Evolutionary conservation across 2,113 vertebrate species (phyloP), one percentile per base, ranked within the genome.

Genomic region (Tyto alba): DNA sequence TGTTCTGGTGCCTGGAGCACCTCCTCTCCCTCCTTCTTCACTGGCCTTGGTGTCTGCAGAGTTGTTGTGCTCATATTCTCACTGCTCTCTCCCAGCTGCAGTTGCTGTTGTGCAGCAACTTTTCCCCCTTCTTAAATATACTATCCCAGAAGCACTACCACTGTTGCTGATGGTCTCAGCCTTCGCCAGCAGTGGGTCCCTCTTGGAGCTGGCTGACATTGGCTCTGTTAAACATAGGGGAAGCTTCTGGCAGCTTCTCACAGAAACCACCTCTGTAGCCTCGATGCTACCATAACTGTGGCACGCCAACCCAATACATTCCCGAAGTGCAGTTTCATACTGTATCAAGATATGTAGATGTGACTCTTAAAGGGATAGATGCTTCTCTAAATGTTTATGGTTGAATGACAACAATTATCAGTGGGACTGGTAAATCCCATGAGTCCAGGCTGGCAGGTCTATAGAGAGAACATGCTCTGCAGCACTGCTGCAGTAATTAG

Each of bases 121-220:
- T 68, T 48, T 48, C 11, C 32, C 32, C 22, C 21, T 41, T 2
- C 17, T 63, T 7, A 18, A 21, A 1, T 8, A 9, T 0, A 0
- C 32, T 62, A 14, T 27, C 26, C 11, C 22, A 41, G 69, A 52
- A 30, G 30, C 7, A 8, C 57, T 63, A 29, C n/a, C 29, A 29
- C 29, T 3, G 4, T 22, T 5, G 5, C 34, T 63, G 69, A 16
- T 62, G 38, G 17, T 41, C 34, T 56, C 0, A 0, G 43, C 45
- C 45, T 40, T 63, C 29, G 29, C 7, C 50, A 16, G 29, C 11
- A 6, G 22, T 41, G 59, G 27, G 27, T 27, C 14, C 22, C 2
- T 30, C 47, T n/a, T 34, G 40, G 11, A 55, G 40, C 23, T 25
- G 30, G 12, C 43, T 71, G 56, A 7, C 23, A 17, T 40, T 26